Base-by-base conservation (phyloP, 2,888 invertebrate genomes). In the Melanostoma mellinum region DNA sequence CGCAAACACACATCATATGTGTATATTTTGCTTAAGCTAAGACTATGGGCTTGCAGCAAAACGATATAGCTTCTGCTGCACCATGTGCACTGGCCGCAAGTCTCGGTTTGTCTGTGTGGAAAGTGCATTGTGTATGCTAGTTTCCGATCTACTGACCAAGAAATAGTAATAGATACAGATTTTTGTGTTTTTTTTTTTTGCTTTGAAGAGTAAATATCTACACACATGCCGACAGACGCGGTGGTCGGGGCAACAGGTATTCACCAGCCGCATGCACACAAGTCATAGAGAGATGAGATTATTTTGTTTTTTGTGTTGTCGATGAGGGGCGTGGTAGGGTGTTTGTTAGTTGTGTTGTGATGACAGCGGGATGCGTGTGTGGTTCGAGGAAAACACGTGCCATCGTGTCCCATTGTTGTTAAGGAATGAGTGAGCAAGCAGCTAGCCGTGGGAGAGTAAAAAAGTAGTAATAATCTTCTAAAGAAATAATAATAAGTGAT, bases 101-200 rank as follows among this genome's bases (percentile, higher is more conserved):
- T 50, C 4, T 35, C 48, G 30, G 20, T 56, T 46, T 63, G 61
- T 48, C 35, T 33, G 61, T 48, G 20, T 46, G 35, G 10, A 20
- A 36, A 53, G 44, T 58, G 30, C 42, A 53, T 20, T 48, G 58
- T 72, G 72, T 73, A 56, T 58, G 71, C 53, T 71, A 42, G 71
- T 72, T 80, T 85, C 79, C 85, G 80, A 80, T 85, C 85, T 79
- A 80, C 80, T 85, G 85, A 85, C 85, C 85, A 85, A 85, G 75
- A 80, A 72, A 85, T 72, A 69, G 85, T 68, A 72, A 76, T 80
- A 80, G 80, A 85, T 80, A 75, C 80, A 85, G 3, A 61, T 79
- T 71, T 50, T 69, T 69, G 42, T 50, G 8, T 20, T 42, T 48
- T 32, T 50, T 63, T 63, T 65, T 42, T 42, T 33, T 44, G 9